These are phyloP conservation scores for Cladorhizidae sp. DNA, from an alignment of 37 sponge, comb jelly and placozoan species.

Conservation along the genomic window DNA sequence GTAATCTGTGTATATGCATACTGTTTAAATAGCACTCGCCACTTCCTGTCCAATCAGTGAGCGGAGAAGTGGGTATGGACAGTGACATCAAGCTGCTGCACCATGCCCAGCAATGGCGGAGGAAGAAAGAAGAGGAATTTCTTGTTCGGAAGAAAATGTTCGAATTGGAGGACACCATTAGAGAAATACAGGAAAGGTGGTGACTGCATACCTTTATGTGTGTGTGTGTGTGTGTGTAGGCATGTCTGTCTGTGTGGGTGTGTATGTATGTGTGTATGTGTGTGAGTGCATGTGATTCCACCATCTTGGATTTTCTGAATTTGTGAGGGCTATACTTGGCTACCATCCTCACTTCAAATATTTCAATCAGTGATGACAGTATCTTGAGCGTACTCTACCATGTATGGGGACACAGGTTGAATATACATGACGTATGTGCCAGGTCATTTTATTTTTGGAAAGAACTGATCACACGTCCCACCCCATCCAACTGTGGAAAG, in stretches of 20 bases:
- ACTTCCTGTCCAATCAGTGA: background rate
- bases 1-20: background rate
- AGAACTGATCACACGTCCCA: too few relatives aligned
- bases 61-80: background rate
- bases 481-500: too few relatives aligned
- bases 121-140: constrained; percentile 33
- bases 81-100: constrained; percentile 37
- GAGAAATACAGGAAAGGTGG: constrained; percentile 58
- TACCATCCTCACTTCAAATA: too few relatives aligned
- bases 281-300: background rate
- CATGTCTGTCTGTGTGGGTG: background rate
- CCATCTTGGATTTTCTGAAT: too few relatives aligned
- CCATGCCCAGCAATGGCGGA: constrained; percentile 48
- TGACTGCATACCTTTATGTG: background rate
- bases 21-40: background rate
- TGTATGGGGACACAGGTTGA: too few relatives aligned
- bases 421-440: too few relatives aligned
- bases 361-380: too few relatives aligned
- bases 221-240: background rate
- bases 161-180: constrained; percentile 57
- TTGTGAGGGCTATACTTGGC: too few relatives aligned
- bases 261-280: background rate
- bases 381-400: too few relatives aligned
- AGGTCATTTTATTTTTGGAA: too few relatives aligned
- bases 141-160: constrained; percentile 26